Evolutionary conservation across 1,140 invertebrate species (phyloP).

Genomic region (Hyphantria cunea): DNA sequence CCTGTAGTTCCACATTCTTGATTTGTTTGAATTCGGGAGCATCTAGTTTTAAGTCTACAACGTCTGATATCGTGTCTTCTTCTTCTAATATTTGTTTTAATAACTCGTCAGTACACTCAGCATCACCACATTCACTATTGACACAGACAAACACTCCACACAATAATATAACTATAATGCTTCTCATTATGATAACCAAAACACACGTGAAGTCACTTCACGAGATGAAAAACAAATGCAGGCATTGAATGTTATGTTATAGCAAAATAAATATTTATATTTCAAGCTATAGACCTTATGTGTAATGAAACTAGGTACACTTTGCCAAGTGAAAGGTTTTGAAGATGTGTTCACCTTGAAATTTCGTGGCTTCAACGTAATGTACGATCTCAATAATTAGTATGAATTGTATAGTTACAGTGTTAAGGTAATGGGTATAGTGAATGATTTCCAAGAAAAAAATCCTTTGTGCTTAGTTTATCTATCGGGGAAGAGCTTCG

Average conservation of each 20-base stretch:
- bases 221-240: constrained; percentile 26
- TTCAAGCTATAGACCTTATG: neutral
- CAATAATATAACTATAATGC: constrained; percentile 3
- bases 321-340: constrained; percentile 7
- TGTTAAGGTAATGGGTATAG: constrained; percentile 6
- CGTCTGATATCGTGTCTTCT: constrained; percentile 6
- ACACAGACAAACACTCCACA: constrained; percentile 3
- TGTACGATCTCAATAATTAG: constrained; percentile 36
- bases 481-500: no score
- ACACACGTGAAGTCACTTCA: constrained; percentile 22
- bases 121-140: constrained; percentile 8
- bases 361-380: constrained; percentile 31
- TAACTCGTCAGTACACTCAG: constrained; percentile 1
- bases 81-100: constrained; percentile 12
- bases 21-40: constrained; percentile 18
- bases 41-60: constrained; percentile 12
- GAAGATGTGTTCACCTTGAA: constrained; percentile 24
- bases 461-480: neutral
- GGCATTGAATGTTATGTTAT: constrained; percentile 15
- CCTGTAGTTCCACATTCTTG: constrained; percentile 35
- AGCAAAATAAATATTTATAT: constrained; percentile 1
- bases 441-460: no score
- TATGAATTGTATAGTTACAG: constrained; percentile 3
- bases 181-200: constrained; percentile 16
- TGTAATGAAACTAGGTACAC: constrained; percentile 3